Base-by-base conservation (phyloP, 2,888 invertebrate genomes). In the Heliconius aoede region DNA sequence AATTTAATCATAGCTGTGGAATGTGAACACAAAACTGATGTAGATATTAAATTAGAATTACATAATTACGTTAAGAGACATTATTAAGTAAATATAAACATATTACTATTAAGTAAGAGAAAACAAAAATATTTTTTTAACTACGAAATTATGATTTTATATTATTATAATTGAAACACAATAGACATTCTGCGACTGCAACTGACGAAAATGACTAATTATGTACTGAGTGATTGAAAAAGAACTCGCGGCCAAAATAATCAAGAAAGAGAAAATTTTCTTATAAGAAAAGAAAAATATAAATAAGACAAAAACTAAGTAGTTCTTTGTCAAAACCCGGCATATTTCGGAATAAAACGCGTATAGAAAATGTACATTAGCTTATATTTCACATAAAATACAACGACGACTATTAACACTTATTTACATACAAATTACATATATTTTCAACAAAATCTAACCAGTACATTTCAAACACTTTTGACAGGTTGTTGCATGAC, bases 371-470 rank as follows among this genome's bases (percentile, higher is more conserved):
- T 90, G 87, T 92, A 90, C 90, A 92, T 91, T 90, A 85, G 87
- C 88, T 92, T 93, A 92, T 93, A 94, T 93, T 94, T 92, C 88
- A 92, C 90, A 92, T 92, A 92, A 89, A 92, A 90, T 90, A 91
- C 86, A 55, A 89, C 89, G 88, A 90, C 84, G 71, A 78, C 80
- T 81, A 83, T 82, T 84, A 86, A 86, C 85, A 86, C 81, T 83
- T 87, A 87, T 88, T 85, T 88, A 87, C 87, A 86, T 80, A 65
- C 36, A 65, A 72, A 40, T 28, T 36, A 72, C 24, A 60, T n/a
- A n/a, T 24, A 36, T 61, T 24, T 32, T 55, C 69, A 55, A 30
- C n/a, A 30, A 69, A 55, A 28, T n/a, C 28, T 30, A 30, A 51
- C 51, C 82, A 85, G 82, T 69, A 69, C 30, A 74, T 61, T 69